Conservation (phyloP, 2,888 invertebrate species). For the Limnephilus auricula region DNA sequence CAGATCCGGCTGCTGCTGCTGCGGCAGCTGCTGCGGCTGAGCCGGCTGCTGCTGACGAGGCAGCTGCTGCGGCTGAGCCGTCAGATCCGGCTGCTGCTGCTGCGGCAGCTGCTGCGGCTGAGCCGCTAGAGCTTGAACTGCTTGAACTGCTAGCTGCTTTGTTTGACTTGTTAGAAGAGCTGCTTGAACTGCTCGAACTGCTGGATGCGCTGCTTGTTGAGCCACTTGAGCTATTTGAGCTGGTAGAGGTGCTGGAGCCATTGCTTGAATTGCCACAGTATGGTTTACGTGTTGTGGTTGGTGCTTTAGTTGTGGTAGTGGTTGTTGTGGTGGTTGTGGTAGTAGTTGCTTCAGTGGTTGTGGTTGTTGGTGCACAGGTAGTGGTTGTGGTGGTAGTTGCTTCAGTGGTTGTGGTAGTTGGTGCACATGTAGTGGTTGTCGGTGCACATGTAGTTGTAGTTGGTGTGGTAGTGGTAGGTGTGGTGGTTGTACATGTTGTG, state of each 20-base stretch:
- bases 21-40: background rate
- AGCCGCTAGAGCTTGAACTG: background rate
- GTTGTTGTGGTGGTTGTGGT: background rate
- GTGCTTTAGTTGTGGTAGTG: background rate
- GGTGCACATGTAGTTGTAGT: background rate
- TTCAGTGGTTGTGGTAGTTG: background rate
- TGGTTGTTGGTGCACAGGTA: background rate
- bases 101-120: background rate
- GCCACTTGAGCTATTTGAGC: background rate
- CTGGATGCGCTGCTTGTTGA: background rate
- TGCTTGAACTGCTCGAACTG: background rate
- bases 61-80: background rate
- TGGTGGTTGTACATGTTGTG: too few relatives aligned
- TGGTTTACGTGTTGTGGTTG: background rate
- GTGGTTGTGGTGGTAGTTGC: slow-evolving; percentile 4
- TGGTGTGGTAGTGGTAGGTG: background rate
- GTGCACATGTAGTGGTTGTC: background rate
- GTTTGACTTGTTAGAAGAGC: background rate
- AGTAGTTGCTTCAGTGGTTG: background rate
- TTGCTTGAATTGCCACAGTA: background rate
- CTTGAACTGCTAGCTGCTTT: background rate
- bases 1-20: too few relatives aligned
- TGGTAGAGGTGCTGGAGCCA: background rate
- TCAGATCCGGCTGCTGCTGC: too few relatives aligned
- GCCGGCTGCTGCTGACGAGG: too few relatives aligned